Evolutionary conservation across 2,888 invertebrate species (phyloP), one percentile per base, ranked within the genome.

Genomic region (Neoascia interrupta): DNA sequence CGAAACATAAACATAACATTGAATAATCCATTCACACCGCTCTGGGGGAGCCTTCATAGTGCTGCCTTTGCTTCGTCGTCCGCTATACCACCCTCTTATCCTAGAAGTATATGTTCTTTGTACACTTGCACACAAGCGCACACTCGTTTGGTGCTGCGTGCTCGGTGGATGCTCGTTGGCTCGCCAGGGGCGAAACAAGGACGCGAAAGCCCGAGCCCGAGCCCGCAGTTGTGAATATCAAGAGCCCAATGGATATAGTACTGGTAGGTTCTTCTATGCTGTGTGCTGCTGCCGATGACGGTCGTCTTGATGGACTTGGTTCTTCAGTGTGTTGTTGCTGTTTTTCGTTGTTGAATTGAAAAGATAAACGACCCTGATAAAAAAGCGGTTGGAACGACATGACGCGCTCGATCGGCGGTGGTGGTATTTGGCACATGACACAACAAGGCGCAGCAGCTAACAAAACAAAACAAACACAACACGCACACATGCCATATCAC

Each of bases 1-100:
- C 61, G 72, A 68, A 79, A 79, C 79, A 79, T 72, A 79, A 79
- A 79, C 79, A 73, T 79, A 79, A 73, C 79, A 79, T 79, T 79
- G 79, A 73, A 79, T 73, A 79, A 66, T 61, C n/a, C 79, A 72
- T 79, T 79, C 76, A 72, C 58, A 79, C 53, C 56, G 51, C 58
- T 60, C 49, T 49, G 21, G 47, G 70, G 37, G 37, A 61, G 51
- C 51, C 34, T 53, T 39, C 51, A 26, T 26, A 5, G 8, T 26
- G 10, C 21, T 10, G n/a, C n/a, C n/a, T n/a, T 37, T 53, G 5
- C 23, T 19, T 6, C 10, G 11, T 21, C 41, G 13, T 28, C 28
- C 11, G 41, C 28, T 56, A 28, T 26, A 6, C 39, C 60, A 43
- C 60, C 58, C 58, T 45, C 53, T 45, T 31, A 6, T 21, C 64